Conservation (phyloP, 2,797 vertebrate genomes). For the Yasuhikotakia modesta region DNA sequence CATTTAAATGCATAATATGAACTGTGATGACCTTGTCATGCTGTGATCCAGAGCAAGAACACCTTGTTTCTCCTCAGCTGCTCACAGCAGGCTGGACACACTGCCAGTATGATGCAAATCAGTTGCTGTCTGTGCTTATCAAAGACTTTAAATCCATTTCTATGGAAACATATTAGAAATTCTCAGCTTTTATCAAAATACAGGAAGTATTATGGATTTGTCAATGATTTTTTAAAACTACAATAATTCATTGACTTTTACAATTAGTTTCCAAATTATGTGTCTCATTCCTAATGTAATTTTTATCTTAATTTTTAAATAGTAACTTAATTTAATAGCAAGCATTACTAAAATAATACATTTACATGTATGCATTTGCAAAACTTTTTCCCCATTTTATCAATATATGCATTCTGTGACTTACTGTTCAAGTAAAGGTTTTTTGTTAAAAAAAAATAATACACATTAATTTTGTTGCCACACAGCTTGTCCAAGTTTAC, state of each 20-base stretch:
- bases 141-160: slow-evolving; percentile 37
- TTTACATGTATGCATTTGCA: too few relatives aligned
- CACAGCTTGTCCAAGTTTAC: neutral
- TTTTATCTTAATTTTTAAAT: neutral
- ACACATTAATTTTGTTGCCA: neutral
- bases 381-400: neutral
- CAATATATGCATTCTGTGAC: neutral
- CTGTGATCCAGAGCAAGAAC: slow-evolving; percentile 23
- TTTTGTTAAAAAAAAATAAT: neutral
- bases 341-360: too few relatives aligned
- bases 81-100: slow-evolving; percentile 24
- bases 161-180: slow-evolving; percentile 35
- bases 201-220: neutral
- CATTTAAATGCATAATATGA: slow-evolving; percentile 49
- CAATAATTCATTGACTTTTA: neutral
- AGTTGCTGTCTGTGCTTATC: slow-evolving; percentile 27
- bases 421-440: neutral
- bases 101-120: slow-evolving; percentile 10
- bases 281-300: too few relatives aligned
- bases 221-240: neutral
- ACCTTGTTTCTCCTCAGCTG: slow-evolving; percentile 26
- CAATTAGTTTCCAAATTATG: neutral
- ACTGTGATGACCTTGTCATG: neutral
- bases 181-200: neutral
- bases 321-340: too few relatives aligned